Percentiles rank a stretch among this genome's conserved stretches.
Conservation (phyloP, 2,888 invertebrate genomes). For the Cataglyphis cursor region DNA sequence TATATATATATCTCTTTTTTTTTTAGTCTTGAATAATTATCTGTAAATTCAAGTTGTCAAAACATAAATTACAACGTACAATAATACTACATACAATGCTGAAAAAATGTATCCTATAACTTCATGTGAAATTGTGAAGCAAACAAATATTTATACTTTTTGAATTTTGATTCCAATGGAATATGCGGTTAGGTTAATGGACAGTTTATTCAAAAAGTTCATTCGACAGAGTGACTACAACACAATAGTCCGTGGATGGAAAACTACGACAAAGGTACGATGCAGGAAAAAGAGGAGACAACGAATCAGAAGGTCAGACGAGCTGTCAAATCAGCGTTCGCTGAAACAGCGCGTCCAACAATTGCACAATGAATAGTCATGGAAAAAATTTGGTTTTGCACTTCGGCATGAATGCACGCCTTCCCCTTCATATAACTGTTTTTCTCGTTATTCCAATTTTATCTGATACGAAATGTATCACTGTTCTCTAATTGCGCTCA, state of each 20-base stretch:
- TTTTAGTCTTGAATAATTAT: not conserved
- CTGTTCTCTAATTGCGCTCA: conserved; percentile 12
- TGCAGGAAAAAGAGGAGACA: conserved; percentile 61
- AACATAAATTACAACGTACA: conserved; percentile 12
- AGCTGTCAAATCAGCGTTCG: conserved; percentile 75
- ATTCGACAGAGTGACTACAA: conserved; percentile 34
- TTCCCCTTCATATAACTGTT: conserved; percentile 59
- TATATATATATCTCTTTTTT: too few species aligned
- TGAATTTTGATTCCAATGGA: conserved; percentile 51
- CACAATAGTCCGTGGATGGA: conserved; percentile 52
- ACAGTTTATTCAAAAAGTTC: conserved; percentile 55
- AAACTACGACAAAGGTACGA: conserved; percentile 58
- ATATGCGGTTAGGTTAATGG: conserved; percentile 53
- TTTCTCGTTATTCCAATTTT: conserved; percentile 66
- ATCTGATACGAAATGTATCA: conserved; percentile 10
- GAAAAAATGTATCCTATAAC: conserved; percentile 20
- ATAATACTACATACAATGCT: not conserved
- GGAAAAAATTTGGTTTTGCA: conserved; percentile 64
- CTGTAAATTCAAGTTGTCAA: not conserved
- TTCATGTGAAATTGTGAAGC: not conserved
- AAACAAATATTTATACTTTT: not conserved
- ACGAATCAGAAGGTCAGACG: conserved; percentile 73
- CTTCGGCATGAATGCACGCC: conserved; percentile 56
- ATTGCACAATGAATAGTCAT: conserved; percentile 67
- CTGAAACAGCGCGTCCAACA: conserved; percentile 66